Evolutionary conservation across 2,797 vertebrate genomes (phyloP), one percentile per base, ranked within the genome.

Genomic region (Mormyrops boulengeri): DNA sequence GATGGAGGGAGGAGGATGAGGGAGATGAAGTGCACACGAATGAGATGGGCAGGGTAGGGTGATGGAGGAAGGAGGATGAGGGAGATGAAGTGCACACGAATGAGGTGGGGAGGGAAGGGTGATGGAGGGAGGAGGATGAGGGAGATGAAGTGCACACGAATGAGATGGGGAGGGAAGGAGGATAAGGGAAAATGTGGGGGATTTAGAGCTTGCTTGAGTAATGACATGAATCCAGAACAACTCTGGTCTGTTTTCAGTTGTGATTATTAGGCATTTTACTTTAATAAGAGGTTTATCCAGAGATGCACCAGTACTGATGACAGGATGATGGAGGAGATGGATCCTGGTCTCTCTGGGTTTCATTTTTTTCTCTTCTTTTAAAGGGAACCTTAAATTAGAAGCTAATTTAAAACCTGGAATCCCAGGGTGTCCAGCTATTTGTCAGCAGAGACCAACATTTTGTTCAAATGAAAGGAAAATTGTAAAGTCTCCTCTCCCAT

Each of bases 11-110:
- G 87, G 12, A 4, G 6, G 7, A 2, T 11, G 47, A 17, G 22
- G 41, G 7, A 19, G n/a, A 5, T 5, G 26, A 19, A 49, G 47
- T 49, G 47, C 47, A 98, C 94, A 97, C 97, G 62, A 98, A 98
- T 4, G 97, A 98, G 97, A 97, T 97, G 90, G 50, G 87, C 17
- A 2, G 22, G 85, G 1, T 38, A 5, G 12, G 38, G 50, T 34
- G 57, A 57, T 14, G 19, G 41, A 50, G n/a, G 26, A 3, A 80
- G 88, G 19, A 6, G 7, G 7, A 6, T 11, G 62, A 22, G 34
- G 49, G 7, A 26, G n/a, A 11, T 2, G 41, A 26, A 66, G 62
- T 66, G 8, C 62, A 4, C 11, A 53, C 3, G 12, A 53, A 14
- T 53, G 52, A 53, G 12, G 2, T 53, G 52, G 3, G 52, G 52